Base-by-base conservation (phyloP, 53 echinoderm and acorn worm species). In the Zoroaster sp. region DNA sequence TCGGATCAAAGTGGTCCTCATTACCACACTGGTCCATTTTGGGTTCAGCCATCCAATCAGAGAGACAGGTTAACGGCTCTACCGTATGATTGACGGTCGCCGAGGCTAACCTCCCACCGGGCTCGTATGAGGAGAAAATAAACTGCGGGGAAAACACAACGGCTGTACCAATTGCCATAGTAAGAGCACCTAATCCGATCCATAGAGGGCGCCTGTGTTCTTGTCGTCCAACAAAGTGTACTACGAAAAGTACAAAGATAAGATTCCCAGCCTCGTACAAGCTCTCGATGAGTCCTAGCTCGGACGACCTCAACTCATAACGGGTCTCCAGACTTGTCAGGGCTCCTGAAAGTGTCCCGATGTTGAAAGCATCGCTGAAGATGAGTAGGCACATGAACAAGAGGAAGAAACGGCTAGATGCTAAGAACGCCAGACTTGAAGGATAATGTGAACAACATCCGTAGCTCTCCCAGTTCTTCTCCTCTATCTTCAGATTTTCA, bases 291-390 rank as follows among this genome's bases (percentile, higher is more conserved):
- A 92, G 83, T 4, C 94, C 94, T 2, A 94, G 83, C 63, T 92
- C 69, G 0, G 90, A 90, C 3, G 92, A 87, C 32, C 54, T 92
- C 30, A 94, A 88, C 74, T 92, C 81, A 52, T 92, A 94, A 18
- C 92, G 90, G 14, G 90, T 92, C 83, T 94, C 94, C 35, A 93
- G 83, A 80, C 87, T 90, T 72, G 93, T 93, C 78, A 93, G 81
- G 68, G 91, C 91, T 81, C 93, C 90, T 47, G 87, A 77, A 52
- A 93, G 68, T 11, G 93, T 91, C 45, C 93, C 93, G 37, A 74
- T 69, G 69, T 90, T 87, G 73, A 90, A 93, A 15, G 93, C 90
- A 40, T 93, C 93, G 30, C 90, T 80, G 36, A 72, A 79, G 80
- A 93, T 72, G 3, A 93, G 81, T 67, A 66, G 17, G 72, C 93